Evolutionary conservation across 2,888 invertebrate genomes (phyloP).

Genomic region (Drosophila colorata): DNA sequence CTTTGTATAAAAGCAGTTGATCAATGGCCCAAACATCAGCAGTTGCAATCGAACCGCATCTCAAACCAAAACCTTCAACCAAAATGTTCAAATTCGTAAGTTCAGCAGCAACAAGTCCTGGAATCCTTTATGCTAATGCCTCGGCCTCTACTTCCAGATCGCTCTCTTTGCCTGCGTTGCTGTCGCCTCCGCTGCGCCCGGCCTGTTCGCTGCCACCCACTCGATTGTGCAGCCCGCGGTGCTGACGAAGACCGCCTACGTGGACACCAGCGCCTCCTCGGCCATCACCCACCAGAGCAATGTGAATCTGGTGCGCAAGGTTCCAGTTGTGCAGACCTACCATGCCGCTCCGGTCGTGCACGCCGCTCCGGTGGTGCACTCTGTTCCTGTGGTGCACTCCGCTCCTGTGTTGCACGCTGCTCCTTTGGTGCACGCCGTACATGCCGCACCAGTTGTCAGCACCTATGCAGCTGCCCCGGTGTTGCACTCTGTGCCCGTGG

Average conservation of each 20-base stretch:
- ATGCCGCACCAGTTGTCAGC: constrained; percentile 53
- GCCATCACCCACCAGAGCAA: constrained; percentile 87
- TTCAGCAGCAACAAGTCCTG: constrained; percentile 10
- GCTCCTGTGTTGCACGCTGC: constrained; percentile 66
- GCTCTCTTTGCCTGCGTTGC: constrained; percentile 88
- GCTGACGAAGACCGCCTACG: constrained; percentile 80
- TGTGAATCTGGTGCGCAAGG: constrained; percentile 86
- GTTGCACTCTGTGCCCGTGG: constrained; percentile 47
- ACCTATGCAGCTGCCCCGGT: constrained; percentile 59
- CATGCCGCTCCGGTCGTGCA: too few relatives aligned
- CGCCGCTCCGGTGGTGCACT: constrained; percentile 10
- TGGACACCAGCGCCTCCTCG: constrained; percentile 84
- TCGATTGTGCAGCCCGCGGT: constrained; percentile 80
- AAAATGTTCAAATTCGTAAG: constrained; percentile 85
- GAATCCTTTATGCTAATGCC: not conserved
- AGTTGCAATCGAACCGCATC: constrained; percentile 72
- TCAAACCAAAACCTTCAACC: constrained; percentile 39
- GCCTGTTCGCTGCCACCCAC: constrained; percentile 78
- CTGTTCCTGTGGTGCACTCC: constrained; percentile 48
- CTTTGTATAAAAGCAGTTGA: constrained; percentile 68
- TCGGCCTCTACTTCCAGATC: constrained; percentile 74
- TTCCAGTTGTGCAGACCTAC: constrained; percentile 65
- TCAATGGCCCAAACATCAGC: constrained; percentile 56
- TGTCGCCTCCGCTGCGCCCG: constrained; percentile 83
- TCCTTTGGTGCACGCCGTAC: constrained; percentile 59